phyloP scores from a whole-genome alignment of 2,797 vertebrate genomes.

The Molothrus aeneus region DNA sequence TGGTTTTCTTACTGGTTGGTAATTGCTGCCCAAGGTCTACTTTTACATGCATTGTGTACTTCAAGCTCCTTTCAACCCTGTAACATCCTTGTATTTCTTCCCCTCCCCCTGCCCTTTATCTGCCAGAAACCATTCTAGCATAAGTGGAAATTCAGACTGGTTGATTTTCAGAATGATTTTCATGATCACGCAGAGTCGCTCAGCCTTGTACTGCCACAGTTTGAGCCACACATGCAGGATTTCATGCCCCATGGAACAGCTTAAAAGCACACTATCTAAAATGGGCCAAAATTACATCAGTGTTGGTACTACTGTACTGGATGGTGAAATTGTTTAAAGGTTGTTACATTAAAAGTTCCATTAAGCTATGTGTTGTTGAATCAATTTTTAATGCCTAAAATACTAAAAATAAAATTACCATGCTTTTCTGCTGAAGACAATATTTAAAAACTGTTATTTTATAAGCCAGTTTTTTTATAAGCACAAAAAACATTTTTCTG shows the following conservation, averaged over 20 bases:
- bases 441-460: neutral
- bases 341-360: neutral
- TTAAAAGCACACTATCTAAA: neutral
- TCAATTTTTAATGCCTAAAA: neutral
- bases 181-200: neutral
- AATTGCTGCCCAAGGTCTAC: neutral
- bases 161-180: neutral
- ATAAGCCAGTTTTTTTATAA: neutral
- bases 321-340: neutral
- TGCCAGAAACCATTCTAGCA: neutral
- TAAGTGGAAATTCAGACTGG: neutral
- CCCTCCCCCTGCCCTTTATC: neutral
- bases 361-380: conserved; percentile 7
- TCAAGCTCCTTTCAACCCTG: neutral
- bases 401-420: neutral
- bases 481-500: neutral
- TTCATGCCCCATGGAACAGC: conserved; percentile 4
- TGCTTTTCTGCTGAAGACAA: neutral
- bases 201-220: neutral
- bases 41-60: neutral
- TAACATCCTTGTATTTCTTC: neutral
- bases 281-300: neutral
- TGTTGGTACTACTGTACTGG: neutral
- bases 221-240: neutral
- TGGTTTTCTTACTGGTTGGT: neutral